Percentiles rank a stretch among this genome's conserved stretches.
phyloP scores from a whole-genome alignment of 2,797 vertebrate genomes.

The Sebastes diploproa region DNA sequence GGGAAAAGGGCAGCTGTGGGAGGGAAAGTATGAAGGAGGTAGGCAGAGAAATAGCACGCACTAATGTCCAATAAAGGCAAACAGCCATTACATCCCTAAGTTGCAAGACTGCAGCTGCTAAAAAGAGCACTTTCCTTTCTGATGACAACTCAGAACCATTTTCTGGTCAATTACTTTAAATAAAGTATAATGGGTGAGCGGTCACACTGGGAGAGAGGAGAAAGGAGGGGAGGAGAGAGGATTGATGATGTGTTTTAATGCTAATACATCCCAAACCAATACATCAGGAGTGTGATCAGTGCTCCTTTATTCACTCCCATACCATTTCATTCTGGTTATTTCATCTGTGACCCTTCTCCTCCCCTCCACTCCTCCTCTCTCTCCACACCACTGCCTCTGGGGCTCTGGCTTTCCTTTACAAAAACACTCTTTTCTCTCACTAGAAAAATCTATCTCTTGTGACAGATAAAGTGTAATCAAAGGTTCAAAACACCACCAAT shows the following conservation, averaged over 20 bases:
- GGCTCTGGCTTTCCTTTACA: conserved; percentile 9
- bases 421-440: background rate
- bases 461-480: conserved; percentile 26
- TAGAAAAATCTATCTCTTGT: conserved; percentile 2
- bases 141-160: conserved; percentile 38
- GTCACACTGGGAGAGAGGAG: conserved; percentile 6
- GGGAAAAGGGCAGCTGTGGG: conserved; percentile 22
- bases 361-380: background rate
- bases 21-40: background rate
- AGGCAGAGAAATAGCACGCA: conserved; percentile 13
- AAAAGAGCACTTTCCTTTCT: conserved; percentile 22
- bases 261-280: conserved; percentile 21
- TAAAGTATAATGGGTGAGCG: conserved; percentile 30
- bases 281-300: conserved; percentile 26
- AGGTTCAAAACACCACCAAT: background rate
- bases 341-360: conserved; percentile 10
- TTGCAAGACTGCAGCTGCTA: conserved; percentile 11
- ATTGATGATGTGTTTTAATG: conserved; percentile 44
- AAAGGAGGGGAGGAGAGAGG: conserved; percentile 3
- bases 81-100: conserved; percentile 10
- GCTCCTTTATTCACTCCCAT: conserved; percentile 12
- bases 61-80: conserved; percentile 25
- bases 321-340: conserved; percentile 7
- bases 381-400: background rate
- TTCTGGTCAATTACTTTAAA: conserved; percentile 51